Evolutionary conservation across 1,140 invertebrate genomes (phyloP).

Genomic region (Pantala flavescens): DNA sequence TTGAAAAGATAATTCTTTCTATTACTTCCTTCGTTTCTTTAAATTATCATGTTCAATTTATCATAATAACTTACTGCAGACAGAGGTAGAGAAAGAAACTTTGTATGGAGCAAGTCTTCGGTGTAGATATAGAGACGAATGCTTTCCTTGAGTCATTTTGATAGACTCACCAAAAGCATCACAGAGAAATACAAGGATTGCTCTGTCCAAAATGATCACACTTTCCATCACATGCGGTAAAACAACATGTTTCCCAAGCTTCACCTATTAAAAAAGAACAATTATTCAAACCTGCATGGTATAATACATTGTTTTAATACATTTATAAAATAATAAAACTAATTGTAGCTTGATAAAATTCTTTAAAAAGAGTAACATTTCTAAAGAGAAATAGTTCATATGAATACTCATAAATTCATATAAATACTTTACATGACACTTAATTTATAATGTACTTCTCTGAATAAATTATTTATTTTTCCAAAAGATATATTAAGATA

Average conservation of each 20-base stretch:
- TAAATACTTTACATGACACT: too few relatives aligned
- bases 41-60: not conserved
- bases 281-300: constrained; percentile 20
- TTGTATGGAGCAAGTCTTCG: constrained; percentile 62
- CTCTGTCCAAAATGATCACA: constrained; percentile 43
- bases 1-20: too few relatives aligned
- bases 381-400: too few relatives aligned
- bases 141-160: constrained; percentile 25
- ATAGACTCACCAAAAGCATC: constrained; percentile 43
- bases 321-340: too few relatives aligned
- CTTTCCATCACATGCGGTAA: constrained; percentile 39
- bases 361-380: too few relatives aligned
- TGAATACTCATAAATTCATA: too few relatives aligned
- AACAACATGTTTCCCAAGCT: constrained; percentile 33
- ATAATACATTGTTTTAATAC: too few relatives aligned
- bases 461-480: too few relatives aligned
- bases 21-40: too few relatives aligned
- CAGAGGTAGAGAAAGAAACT: constrained; percentile 45
- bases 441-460: too few relatives aligned
- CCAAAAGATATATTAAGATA: too few relatives aligned
- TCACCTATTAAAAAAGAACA: constrained; percentile 35
- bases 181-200: constrained; percentile 47
- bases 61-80: constrained; percentile 30
- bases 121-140: constrained; percentile 47
- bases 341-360: too few relatives aligned